Base-by-base conservation (phyloP, 2,888 invertebrate species). In the Sicus ferrugineus region DNA sequence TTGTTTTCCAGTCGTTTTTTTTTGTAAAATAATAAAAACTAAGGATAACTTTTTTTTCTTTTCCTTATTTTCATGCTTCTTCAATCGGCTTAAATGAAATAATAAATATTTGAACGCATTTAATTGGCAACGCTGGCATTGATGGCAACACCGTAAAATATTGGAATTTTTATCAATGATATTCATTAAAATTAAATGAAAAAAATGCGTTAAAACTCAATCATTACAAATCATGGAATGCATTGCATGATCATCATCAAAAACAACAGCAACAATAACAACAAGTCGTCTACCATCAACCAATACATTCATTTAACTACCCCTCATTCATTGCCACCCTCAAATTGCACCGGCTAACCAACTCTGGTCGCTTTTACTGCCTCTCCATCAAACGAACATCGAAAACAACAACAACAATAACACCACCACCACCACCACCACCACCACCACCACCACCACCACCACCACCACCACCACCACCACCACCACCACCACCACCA, bases 181-280 rank as follows among this genome's bases (percentile, higher is more conserved):
- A 64, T 56, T 3, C 19, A 50, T 21, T 50, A 23, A 50, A 50
- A 50, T 21, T 21, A 23, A 19, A 4, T 50, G 50, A 21, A 59
- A 38, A 48, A 46, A 52, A 69, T 50, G 28, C 48, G 31, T 56
- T 68, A 69, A 67, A 64, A 68, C 56, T 67, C 70, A 67, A 70
- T 70, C 61, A 63, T 67, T 56, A 67, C 70, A 67, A 67, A 70
- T 67, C 70, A 67, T 38, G 56, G 63, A 71, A 58, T 50, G 52
- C 71, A 56, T 61, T 46, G 6, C 11, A 46, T 16, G 16, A 46
- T 46, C 6, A 11, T 30, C 46, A 66, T 3, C 38, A 46, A 58
- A 26, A 69, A 48, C 63, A 69, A 31, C 50, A 73, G 62, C 61
- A 66, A 50, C 71, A 73, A 42, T 54, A 38, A n/a, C 42, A 59